Conservation (phyloP, 2,888 invertebrate species). For the Amorpha juglandis region DNA sequence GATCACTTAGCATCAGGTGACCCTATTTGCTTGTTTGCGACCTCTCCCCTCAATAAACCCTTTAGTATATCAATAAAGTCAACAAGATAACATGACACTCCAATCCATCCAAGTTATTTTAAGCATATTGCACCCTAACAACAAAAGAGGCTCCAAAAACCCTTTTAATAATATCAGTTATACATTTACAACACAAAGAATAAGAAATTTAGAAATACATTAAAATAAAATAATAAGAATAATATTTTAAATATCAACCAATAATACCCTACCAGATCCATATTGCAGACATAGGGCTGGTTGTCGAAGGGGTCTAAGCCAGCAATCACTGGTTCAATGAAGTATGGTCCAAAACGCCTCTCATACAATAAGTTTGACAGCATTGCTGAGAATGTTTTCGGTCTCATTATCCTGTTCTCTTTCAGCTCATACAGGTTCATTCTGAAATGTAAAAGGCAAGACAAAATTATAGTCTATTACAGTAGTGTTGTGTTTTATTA, state of each 20-base stretch:
- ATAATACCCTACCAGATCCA: conserved; percentile 93
- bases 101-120: too few relatives aligned
- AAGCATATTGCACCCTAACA: too few relatives aligned
- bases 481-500: background rate
- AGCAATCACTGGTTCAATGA: conserved; percentile 98
- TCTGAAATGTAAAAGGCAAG: conserved; percentile 63
- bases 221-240: too few relatives aligned
- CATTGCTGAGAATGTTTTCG: conserved; percentile 96
- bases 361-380: conserved; percentile 98
- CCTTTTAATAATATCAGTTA: too few relatives aligned
- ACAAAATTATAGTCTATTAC: background rate
- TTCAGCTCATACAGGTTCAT: conserved; percentile 97
- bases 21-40: too few relatives aligned
- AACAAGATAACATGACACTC: too few relatives aligned
- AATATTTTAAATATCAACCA: background rate
- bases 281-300: conserved; percentile 95
- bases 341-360: conserved; percentile 98
- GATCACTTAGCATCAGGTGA: too few relatives aligned
- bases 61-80: too few relatives aligned
- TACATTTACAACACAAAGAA: too few relatives aligned
- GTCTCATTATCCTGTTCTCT: conserved; percentile 95
- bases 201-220: too few relatives aligned
- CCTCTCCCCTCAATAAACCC: too few relatives aligned
- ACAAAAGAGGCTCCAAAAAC: too few relatives aligned
- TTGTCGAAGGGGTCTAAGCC: conserved; percentile 93